Evolutionary conservation across 2,797 vertebrate genomes (phyloP), one percentile per base, ranked within the genome.

Genomic region (Morelia viridis): DNA sequence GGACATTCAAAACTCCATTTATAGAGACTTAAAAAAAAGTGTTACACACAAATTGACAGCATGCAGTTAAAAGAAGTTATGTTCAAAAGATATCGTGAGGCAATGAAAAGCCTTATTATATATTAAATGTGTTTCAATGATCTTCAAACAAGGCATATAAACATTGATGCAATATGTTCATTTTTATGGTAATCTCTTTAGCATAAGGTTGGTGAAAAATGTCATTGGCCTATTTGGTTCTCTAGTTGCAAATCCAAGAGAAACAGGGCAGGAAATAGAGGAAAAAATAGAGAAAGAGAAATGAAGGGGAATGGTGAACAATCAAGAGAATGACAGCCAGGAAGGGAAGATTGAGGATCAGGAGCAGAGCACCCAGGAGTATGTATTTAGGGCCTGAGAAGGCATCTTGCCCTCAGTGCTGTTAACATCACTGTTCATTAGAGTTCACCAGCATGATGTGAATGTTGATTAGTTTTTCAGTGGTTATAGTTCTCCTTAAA

Each of bases 31-130:
- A 0, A 91, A 64, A 46, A 90, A 90, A 95, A 92, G 31, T 7
- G 1, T 61, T 92, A 50, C 7, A 91, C 85, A 94, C 92, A 80
- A 90, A 92, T 58, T 93, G n/a, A 2, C 90, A 94, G 85, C 0
- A 5, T 85, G 58, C 94, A 96, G 91, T 56, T 89, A 92, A 64
- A 26, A 76, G 22, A 91, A 64, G 19, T 88, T 94, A 94, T 95
- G 28, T 83, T 84, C 41, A 10, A 76, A 56, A 94, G 60, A 80
- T 41, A 85, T 19, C 94, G 94, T 41, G 89, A 92, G 28, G 5
- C 13, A 87, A 84, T 53, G 68, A 89, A 89, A 87, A 93, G 94
- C 90, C 0, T 0, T 85, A 4, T 28, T 22, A 68, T 64, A 26
- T 35, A 46, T 41, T 53, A 12, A 41, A 85, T n/a, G 91, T 87